A percentile compares a stretch with the other conserved stretches of the same genome.
Evolutionary conservation across 2,888 invertebrate species (phyloP).

Genomic region (Podotricha telesiphe): DNA sequence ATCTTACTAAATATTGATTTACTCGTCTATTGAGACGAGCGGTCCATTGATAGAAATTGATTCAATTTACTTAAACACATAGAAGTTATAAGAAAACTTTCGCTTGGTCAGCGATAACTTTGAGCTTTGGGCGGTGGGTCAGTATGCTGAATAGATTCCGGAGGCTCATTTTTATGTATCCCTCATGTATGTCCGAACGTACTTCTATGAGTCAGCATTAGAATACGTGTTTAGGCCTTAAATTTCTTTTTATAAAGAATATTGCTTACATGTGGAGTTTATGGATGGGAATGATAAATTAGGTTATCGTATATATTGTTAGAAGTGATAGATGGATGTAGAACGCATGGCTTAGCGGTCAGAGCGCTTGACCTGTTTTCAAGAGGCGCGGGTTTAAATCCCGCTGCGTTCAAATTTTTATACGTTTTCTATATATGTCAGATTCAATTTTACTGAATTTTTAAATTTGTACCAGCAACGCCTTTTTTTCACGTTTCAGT

Average conservation of each 20-base stretch:
- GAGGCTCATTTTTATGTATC: slow-evolving; percentile 29
- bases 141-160: slow-evolving; percentile 36
- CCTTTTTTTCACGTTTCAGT: too few species aligned
- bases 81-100: slow-evolving; percentile 10
- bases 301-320: background rate
- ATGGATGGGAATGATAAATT: background rate
- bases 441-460: too few species aligned
- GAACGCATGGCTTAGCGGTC: too few species aligned
- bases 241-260: slow-evolving; percentile 27
- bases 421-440: too few species aligned
- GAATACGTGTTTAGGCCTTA: slow-evolving; percentile 38
- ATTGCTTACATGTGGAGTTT: slow-evolving; percentile 3
- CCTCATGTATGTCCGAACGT: slow-evolving; percentile 38
- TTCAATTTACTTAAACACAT: background rate
- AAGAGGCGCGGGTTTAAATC: too few species aligned
- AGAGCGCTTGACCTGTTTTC: too few species aligned
- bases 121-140: slow-evolving; percentile 28
- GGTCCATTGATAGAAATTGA: background rate
- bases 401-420: too few species aligned
- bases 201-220: slow-evolving; percentile 34
- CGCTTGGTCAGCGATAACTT: slow-evolving; percentile 37
- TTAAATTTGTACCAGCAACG: too few species aligned
- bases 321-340: too few species aligned
- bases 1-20: background rate
- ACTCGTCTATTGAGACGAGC: too few species aligned